phyloP scores from a whole-genome alignment of 2,888 invertebrate genomes.

The Bombylius discolor region DNA sequence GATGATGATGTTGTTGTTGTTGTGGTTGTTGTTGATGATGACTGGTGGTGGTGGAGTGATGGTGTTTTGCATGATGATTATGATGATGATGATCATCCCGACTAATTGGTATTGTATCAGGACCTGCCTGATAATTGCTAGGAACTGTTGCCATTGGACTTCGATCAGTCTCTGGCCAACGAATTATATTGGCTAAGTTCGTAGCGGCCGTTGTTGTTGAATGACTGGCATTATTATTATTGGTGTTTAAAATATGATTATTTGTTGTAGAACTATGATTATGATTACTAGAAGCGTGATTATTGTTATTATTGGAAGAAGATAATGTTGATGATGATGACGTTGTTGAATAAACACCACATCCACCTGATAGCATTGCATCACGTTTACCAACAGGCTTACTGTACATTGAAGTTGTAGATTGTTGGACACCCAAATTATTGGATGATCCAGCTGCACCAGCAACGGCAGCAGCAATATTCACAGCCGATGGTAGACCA shows the following conservation, averaged over 20 bases:
- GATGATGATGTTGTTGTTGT: conserved; percentile 12
- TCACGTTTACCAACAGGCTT: conserved; percentile 32
- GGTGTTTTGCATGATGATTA: background rate
- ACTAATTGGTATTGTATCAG: conserved; percentile 20
- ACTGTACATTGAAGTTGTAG: conserved; percentile 15
- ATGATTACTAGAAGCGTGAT: background rate
- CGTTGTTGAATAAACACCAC: conserved; percentile 13
- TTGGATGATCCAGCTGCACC: background rate
- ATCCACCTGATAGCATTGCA: conserved; percentile 37
- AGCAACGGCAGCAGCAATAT: background rate
- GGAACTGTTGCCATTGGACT: conserved; percentile 38
- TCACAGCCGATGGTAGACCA: conserved; percentile 8
- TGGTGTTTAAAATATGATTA: conserved; percentile 2
- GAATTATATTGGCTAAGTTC: conserved; percentile 17
- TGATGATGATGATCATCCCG: conserved; percentile 11
- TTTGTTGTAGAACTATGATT: conserved; percentile 5
- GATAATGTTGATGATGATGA: background rate
- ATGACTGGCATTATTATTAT: conserved; percentile 6
- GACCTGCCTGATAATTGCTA: conserved; percentile 38
- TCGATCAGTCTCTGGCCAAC: conserved; percentile 26
- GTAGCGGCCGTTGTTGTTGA: conserved; percentile 13
- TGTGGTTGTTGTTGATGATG: conserved; percentile 8
- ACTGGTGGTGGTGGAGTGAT: background rate
- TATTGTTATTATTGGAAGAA: conserved; percentile 1
- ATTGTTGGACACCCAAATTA: conserved; percentile 1